Percentiles rank a stretch among this genome's conserved stretches.
Evolutionary conservation across 2,797 vertebrate genomes (phyloP).

Genomic region (Furcifer pardalis): DNA sequence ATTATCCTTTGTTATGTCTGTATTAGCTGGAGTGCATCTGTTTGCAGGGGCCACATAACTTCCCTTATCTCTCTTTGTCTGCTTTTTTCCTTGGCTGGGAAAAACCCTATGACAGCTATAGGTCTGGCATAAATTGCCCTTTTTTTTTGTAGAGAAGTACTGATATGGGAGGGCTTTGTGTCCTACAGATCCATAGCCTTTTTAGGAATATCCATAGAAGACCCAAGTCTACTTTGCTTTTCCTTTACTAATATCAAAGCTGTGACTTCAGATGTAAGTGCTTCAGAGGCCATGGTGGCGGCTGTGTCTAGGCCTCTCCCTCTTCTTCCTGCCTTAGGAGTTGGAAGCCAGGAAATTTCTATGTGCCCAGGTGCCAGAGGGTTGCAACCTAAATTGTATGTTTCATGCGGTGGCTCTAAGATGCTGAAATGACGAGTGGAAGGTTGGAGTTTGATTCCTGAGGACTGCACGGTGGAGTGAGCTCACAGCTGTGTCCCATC

Average conservation of each 20-base stretch:
- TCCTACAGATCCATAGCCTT: background rate
- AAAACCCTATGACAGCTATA: background rate
- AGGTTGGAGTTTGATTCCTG: too few species aligned
- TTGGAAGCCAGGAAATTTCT: background rate
- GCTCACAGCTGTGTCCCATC: too few species aligned
- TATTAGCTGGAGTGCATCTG: background rate
- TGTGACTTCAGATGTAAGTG: background rate
- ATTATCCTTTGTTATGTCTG: background rate
- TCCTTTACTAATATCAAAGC: background rate
- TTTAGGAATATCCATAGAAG: background rate
- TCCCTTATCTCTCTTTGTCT: background rate
- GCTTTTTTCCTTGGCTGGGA: background rate
- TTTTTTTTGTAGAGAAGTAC: background rate
- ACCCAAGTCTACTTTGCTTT: background rate
- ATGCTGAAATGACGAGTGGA: too few species aligned
- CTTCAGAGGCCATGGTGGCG: background rate
- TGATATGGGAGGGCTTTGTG: background rate
- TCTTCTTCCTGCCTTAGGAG: background rate
- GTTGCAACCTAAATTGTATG: background rate
- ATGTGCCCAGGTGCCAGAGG: background rate
- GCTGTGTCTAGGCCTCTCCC: background rate
- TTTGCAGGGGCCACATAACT: background rate
- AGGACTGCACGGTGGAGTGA: too few species aligned
- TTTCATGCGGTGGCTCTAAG: too few species aligned
- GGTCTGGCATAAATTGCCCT: background rate